These are phyloP conservation scores for Athene noctua DNA, from an alignment of 2,113 vertebrate genomes.

Conservation along the genomic window DNA sequence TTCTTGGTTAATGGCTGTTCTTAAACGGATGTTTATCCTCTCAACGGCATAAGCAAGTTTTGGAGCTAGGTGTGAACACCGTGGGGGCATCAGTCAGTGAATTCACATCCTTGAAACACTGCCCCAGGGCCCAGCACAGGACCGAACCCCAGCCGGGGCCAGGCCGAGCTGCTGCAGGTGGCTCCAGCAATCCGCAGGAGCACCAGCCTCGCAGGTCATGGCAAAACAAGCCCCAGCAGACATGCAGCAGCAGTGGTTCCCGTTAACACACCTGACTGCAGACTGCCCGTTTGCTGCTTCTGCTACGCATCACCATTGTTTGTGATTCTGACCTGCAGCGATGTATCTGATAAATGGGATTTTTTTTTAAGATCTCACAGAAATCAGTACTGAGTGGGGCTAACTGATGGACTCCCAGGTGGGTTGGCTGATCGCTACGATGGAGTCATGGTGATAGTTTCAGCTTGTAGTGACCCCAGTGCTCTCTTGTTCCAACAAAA, in stretches of 20 bases:
- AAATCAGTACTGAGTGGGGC: neutral
- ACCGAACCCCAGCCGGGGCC: rapidly evolving
- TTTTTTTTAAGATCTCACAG: neutral
- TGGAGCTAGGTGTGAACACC: neutral
- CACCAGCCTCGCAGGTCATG: rapidly evolving
- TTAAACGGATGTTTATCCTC: neutral
- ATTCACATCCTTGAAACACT: neutral
- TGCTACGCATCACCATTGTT: rapidly evolving
- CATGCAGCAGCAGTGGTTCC: rapidly evolving
- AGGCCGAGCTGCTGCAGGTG: neutral
- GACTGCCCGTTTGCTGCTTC: neutral
- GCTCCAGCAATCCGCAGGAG: rapidly evolving
- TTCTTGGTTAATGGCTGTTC: neutral
- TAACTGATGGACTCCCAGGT: neutral
- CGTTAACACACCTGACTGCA: rapidly evolving
- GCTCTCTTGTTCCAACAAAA: neutral
- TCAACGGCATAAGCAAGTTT: neutral
- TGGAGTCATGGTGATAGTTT: neutral
- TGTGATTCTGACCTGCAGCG: neutral
- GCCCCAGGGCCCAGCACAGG: neutral
- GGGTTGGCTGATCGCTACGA: neutral
- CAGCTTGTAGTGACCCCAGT: neutral
- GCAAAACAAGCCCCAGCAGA: no score
- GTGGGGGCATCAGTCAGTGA: neutral
- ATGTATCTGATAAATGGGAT: neutral